Evolutionary conservation across 2,888 invertebrate genomes (phyloP), one percentile per base, ranked within the genome.

Genomic region (Cephus rjabovi): DNA sequence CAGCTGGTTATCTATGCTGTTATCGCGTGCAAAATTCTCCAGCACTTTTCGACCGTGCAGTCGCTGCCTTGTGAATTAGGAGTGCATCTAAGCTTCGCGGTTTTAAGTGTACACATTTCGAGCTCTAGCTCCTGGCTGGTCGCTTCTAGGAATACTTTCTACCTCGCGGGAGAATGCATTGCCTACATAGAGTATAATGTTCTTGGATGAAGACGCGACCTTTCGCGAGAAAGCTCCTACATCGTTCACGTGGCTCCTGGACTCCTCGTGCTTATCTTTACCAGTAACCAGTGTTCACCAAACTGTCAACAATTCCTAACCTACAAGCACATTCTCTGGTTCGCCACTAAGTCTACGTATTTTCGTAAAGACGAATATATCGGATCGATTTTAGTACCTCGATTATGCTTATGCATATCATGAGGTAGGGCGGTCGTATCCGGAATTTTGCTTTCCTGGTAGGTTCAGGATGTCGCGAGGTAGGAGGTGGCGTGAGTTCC

Each of bases 371-470:
- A 23, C 23, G 23, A 56, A 23, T 56, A 56, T 23, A 56, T 56
- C 9, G 9, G 23, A 56, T 23, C 23, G 56, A 56, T 56, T 56
- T 56, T 56, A 56, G 23, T 76, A 90, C 91, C 87, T 91, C 91
- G 77, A 91, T 87, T 75, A 91, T 89, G 75, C 91, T 91, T 85
- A 91, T 89, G 83, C 89, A 91, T 77, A 91, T 91, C 91, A 91
- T 91, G 77, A 91, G 89, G 82, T 91, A 91, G 37, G 91, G 91
- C 83, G 90, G 89, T 86, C 89, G 88, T 89, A 91, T 91, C 82
- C 89, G 87, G 82, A 91, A 88, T 84, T 89, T 90, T 23, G 90
- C 89, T 82, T 90, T 91, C 82, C 87, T 85, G 76, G 84, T 82
- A 73, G 86, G 84, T 77, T 85, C 77, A 33, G 87, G 83, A 73